Evolutionary conservation across 2,888 invertebrate species (phyloP).

Genomic region (Netelia fuscicornis): DNA sequence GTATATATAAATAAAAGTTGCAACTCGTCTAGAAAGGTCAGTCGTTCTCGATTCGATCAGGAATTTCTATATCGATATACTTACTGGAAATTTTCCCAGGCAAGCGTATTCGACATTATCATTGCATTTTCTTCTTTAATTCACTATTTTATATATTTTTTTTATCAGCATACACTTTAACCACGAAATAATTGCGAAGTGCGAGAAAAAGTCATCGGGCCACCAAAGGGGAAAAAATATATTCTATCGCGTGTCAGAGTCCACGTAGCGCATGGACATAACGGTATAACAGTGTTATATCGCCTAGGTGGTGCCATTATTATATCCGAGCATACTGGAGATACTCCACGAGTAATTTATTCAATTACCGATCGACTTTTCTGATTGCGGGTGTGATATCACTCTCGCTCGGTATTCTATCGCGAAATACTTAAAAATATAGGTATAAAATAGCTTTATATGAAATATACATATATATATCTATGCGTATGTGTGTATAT

Average conservation of each 20-base stretch:
- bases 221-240: constrained; percentile 27
- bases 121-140: constrained; percentile 38
- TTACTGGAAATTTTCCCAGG: constrained; percentile 48
- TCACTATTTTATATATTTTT: background rate
- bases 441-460: constrained; percentile 2
- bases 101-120: constrained; percentile 38
- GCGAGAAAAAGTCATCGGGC: constrained; percentile 54
- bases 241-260: constrained; percentile 31
- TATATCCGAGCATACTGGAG: constrained; percentile 54
- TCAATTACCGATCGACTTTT: constrained; percentile 80
- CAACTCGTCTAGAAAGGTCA: constrained; percentile 55
- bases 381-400: constrained; percentile 75
- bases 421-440: constrained; percentile 32
- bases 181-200: constrained; percentile 67
- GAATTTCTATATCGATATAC: constrained; percentile 71
- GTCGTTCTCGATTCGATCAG: constrained; percentile 60
- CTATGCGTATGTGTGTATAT: background rate
- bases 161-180: background rate
- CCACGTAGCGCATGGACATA: constrained; percentile 26
- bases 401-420: constrained; percentile 60
- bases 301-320: constrained; percentile 52
- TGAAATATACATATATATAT: background rate
- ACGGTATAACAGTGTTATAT: constrained; percentile 14
- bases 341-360: constrained; percentile 75
- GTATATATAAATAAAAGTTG: constrained; percentile 32